Percentiles rank a stretch among this genome's conserved stretches.
Evolutionary conservation across 2,888 invertebrate species (phyloP).

Genomic region (Lepidochitona cinerea): DNA sequence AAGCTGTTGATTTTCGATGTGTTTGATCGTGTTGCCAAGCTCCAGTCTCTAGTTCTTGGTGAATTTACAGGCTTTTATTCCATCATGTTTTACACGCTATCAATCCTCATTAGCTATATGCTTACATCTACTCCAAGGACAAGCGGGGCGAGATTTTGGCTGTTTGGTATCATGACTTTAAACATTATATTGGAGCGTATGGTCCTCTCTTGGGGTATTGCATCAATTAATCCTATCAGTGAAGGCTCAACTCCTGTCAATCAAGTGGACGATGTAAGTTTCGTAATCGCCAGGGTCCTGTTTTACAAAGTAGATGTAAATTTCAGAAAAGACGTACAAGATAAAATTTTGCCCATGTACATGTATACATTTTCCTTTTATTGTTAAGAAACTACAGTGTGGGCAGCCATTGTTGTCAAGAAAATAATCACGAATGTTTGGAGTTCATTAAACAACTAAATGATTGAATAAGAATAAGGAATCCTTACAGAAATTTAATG

Average conservation of each 20-base stretch:
- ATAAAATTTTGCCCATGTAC: too few relatives aligned
- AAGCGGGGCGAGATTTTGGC: conserved; percentile 74
- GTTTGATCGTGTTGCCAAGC: conserved; percentile 74
- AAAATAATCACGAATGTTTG: too few relatives aligned
- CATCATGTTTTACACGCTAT: conserved; percentile 75
- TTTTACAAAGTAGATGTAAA: too few relatives aligned
- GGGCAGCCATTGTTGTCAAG: too few relatives aligned
- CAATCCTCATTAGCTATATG: conserved; percentile 74
- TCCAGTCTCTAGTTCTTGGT: conserved; percentile 77
- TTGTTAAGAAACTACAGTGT: too few relatives aligned
- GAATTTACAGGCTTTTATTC: conserved; percentile 79
- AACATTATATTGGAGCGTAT: conserved; percentile 73
- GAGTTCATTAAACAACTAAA: too few relatives aligned
- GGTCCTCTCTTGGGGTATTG: conserved; percentile 29
- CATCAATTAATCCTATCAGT: not conserved
- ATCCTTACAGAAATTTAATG: too few relatives aligned
- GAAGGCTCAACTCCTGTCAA: not conserved
- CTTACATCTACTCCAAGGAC: conserved; percentile 76
- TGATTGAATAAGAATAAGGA: too few relatives aligned
- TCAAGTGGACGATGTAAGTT: not conserved
- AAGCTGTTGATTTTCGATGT: conserved; percentile 75
- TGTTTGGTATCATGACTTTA: conserved; percentile 74
- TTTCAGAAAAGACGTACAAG: too few relatives aligned
- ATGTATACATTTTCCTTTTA: too few relatives aligned
- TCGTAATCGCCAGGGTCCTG: too few relatives aligned